Evolutionary conservation across 2,888 invertebrate genomes (phyloP), one percentile per base, ranked within the genome.

Genomic region (Lottia gigantea): DNA sequence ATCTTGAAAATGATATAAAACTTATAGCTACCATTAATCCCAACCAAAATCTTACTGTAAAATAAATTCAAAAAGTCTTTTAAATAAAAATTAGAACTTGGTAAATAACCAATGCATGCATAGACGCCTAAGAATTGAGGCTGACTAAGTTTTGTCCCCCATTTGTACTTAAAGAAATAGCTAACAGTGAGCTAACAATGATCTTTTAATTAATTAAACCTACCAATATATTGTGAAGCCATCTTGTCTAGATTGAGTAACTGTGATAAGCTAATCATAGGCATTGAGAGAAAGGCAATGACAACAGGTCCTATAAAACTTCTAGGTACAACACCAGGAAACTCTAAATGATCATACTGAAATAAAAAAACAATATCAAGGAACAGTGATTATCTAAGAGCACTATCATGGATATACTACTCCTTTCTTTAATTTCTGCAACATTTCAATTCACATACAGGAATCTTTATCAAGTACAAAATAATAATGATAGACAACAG

Each of bases 301-400:
- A 94, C 90, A 31, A 98, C 88, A 46, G 99, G 95, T 26, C 98
- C 98, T 72, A 98, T 88, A 89, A 99, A 99, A 45, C 96, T 95
- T 78, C 99, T 92, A 67, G 99, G 98, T 71, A 99, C 99, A 73
- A 98, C 98, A 74, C 99, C 91, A 94, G 83, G 98, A 91, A 95
- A 99, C 87, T 97, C 95, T 88, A 95, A 92, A 90, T 99, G 99
- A 90, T 99, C 99, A 90, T 98, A 99, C 96, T 98, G 90, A 84
- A 92, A 76, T 26, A 31, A 64, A 63, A 67, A 62, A 65, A 40
- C 1, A 40, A 40, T 1, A 40, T 40, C 1, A 40, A 8, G 40
- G 40, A 40, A 8, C 40, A 6, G 40, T 40, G 1, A 40, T 40
- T 31, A 6, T 31, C 6, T n/a, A n/a, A n/a, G n/a, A 31, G 31